Evolutionary conservation across 53 echinoderm and acorn worm genomes (phyloP).

Genomic region (Arbacia lixula): DNA sequence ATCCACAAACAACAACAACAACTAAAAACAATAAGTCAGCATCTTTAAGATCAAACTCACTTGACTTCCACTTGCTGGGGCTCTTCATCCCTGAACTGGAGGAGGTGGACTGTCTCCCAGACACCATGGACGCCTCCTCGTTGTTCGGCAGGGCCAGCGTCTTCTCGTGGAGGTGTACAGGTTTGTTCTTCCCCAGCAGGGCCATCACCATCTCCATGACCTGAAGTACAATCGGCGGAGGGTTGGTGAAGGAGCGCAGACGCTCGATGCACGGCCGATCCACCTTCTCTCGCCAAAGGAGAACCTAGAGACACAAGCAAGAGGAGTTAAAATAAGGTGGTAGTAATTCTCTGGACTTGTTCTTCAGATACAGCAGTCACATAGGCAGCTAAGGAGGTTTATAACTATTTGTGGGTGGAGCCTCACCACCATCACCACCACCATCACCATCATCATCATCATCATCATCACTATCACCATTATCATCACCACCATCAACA

Average conservation of each 20-base stretch:
- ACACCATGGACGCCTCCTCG: conserved; percentile 86
- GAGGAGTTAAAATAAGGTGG: not conserved
- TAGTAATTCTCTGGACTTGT: not conserved
- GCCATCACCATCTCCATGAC: conserved; percentile 98
- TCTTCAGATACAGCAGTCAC: too few relatives aligned
- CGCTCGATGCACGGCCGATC: conserved; percentile 93
- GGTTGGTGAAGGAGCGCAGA: conserved; percentile 86
- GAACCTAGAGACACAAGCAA: conserved; percentile 60
- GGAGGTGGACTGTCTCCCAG: conserved; percentile 74
- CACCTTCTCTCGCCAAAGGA: conserved; percentile 87
- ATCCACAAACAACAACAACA: too few relatives aligned
- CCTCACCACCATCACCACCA: conserved; percentile 3
- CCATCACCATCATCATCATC: conserved; percentile 22
- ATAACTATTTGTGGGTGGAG: too few relatives aligned
- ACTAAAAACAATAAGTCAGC: too few relatives aligned
- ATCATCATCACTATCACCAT: conserved; percentile 1
- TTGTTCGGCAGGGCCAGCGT: conserved; percentile 51
- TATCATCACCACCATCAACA: not conserved
- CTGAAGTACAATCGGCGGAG: conserved; percentile 89
- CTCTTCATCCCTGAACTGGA: conserved; percentile 73
- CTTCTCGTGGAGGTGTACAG: conserved; percentile 63
- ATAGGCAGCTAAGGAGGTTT: too few relatives aligned
- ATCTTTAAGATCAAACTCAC: conserved; percentile 49
- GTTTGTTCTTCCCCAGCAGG: conserved; percentile 83
- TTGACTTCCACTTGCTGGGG: conserved; percentile 72